These are phyloP conservation scores for Hyperopisus bebe DNA, from an alignment of 2,113 vertebrate genomes.

Conservation along the genomic window DNA sequence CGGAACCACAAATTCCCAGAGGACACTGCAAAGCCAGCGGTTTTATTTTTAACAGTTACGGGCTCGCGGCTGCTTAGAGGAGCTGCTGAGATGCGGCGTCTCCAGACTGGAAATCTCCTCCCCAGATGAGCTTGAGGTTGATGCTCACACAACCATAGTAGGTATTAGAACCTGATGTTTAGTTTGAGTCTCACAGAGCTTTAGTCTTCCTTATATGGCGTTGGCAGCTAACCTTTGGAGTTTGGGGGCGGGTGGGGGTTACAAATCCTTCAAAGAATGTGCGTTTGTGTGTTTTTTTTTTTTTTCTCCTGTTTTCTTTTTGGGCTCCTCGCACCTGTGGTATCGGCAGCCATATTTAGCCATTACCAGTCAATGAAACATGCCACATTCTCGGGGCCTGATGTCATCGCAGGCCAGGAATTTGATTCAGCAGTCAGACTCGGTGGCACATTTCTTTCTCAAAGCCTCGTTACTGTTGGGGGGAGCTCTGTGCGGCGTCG, in stretches of 20 bases:
- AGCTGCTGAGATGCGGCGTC: not conserved
- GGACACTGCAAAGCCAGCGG: not conserved
- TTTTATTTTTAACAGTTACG: not conserved
- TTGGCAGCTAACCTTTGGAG: not conserved
- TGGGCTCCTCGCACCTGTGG: not conserved
- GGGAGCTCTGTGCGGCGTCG: not conserved
- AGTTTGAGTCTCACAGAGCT: not conserved
- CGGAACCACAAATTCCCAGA: not conserved
- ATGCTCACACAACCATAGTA: not conserved
- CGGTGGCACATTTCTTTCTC: not conserved
- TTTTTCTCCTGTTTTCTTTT: not conserved
- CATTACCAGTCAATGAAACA: slow-evolving; percentile 24
- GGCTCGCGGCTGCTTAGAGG: not conserved
- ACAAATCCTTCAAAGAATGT: not conserved
- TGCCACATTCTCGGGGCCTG: not conserved
- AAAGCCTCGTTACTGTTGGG: not conserved
- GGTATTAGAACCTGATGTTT: not conserved
- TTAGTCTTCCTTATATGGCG: slow-evolving; percentile 20
- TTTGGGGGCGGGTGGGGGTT: not conserved
- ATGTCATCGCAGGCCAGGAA: slow-evolving; percentile 12
- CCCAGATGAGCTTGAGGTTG: not conserved
- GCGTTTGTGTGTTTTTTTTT: not conserved
- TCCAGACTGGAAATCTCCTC: not conserved
- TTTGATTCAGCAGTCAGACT: not conserved
- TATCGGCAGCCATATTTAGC: slow-evolving; percentile 27